phyloP scores from a whole-genome alignment of 2,113 vertebrate species.

The Lynx canadensis region DNA sequence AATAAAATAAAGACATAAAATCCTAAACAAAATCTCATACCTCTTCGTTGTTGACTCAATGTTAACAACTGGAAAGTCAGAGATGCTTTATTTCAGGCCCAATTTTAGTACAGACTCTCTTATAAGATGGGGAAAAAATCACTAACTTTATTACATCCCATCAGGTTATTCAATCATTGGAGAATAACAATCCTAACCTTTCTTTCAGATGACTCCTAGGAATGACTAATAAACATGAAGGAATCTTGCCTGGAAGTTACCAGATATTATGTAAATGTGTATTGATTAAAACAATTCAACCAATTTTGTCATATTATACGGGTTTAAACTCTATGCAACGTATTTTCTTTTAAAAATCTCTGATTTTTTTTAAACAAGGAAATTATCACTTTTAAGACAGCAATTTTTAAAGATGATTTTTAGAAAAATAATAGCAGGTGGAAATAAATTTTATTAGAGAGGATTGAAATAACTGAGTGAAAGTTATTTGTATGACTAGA shows the following conservation, averaged over 20 bases:
- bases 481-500: not conserved
- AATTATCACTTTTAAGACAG: constrained; percentile 23
- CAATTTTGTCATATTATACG: not conserved
- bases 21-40: constrained; percentile 18
- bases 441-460: constrained; percentile 48
- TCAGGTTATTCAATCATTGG: constrained; percentile 70
- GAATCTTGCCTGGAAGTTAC: not conserved
- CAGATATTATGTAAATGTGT: constrained; percentile 41
- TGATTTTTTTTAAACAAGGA: not conserved
- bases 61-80: constrained; percentile 11
- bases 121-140: constrained; percentile 62
- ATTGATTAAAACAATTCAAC: constrained; percentile 2
- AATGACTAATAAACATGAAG: constrained; percentile 54
- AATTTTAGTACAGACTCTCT: constrained; percentile 24
- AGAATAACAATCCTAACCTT: constrained; percentile 72
- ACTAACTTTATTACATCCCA: constrained; percentile 46
- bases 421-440: not conserved
- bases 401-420: constrained; percentile 12
- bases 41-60: not conserved
- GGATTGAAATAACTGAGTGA: not conserved
- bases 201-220: constrained; percentile 68
- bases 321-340: not conserved
- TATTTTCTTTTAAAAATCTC: not conserved
- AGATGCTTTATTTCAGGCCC: not conserved
- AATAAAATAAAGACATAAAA: constrained; percentile 33